Evolutionary conservation across 1,140 invertebrate genomes (phyloP).

Genomic region (Diachasma alloeum): DNA sequence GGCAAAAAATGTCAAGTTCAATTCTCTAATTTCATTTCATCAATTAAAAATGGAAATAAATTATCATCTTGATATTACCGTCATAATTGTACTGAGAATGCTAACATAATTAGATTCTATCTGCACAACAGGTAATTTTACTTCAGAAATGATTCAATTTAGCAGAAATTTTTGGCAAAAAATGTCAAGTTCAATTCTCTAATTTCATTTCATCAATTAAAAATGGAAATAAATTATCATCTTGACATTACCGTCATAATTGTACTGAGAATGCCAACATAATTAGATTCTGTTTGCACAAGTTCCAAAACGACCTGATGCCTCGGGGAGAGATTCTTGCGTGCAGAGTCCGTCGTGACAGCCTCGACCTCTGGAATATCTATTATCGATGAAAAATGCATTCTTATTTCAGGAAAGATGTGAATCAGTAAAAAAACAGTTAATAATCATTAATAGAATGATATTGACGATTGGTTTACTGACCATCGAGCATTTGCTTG

Average conservation of each 20-base stretch:
- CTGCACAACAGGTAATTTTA: too few species aligned
- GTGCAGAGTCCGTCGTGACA: constrained; percentile 68
- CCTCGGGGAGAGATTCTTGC: constrained; percentile 77
- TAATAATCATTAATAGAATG: background rate
- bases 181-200: too few species aligned
- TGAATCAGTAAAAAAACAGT: too few species aligned
- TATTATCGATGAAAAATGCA: constrained; percentile 45
- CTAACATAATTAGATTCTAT: too few species aligned
- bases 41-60: too few species aligned
- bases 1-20: too few species aligned
- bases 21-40: too few species aligned
- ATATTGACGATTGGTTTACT: constrained; percentile 15
- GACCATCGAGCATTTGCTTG: constrained; percentile 71
- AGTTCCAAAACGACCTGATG: constrained; percentile 93
- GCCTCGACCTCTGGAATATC: constrained; percentile 66
- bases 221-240: constrained; percentile 1
- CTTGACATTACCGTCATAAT: constrained; percentile 79
- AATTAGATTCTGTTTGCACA: constrained; percentile 96
- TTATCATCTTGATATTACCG: too few species aligned
- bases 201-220: background rate
- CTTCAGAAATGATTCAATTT: too few species aligned
- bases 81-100: too few species aligned
- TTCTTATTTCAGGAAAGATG: too few species aligned
- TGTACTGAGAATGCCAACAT: constrained; percentile 92
- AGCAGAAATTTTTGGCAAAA: too few species aligned